A percentile compares a stretch with the other conserved stretches of the same genome.
These are phyloP conservation scores for Drosophila macrospina DNA, from an alignment of 2,888 invertebrate species.

Conservation along the genomic window DNA sequence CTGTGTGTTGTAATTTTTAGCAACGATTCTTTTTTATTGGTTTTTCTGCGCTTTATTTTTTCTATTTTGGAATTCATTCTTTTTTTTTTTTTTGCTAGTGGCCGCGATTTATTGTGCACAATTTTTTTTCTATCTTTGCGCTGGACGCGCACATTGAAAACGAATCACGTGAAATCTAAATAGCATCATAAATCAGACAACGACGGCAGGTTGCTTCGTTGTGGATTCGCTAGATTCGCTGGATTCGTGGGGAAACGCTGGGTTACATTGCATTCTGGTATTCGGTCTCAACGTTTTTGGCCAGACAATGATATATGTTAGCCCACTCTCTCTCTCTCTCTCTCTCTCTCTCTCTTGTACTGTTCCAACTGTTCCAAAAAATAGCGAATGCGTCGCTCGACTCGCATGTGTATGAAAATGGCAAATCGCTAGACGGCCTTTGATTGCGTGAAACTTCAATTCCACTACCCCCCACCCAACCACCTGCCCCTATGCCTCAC, in stretches of 20 bases:
- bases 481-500: too few relatives aligned
- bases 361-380: constrained; percentile 4
- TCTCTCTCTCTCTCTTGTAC: not conserved
- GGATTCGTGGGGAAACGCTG: constrained; percentile 38
- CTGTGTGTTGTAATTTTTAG: constrained; percentile 80
- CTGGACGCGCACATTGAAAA: constrained; percentile 79
- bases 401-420: constrained; percentile 77
- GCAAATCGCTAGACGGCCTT: constrained; percentile 80
- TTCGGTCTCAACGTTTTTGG: constrained; percentile 54
- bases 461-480: not conserved
- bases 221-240: constrained; percentile 48
- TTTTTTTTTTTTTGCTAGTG: constrained; percentile 35
- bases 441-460: constrained; percentile 65
- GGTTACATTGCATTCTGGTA: constrained; percentile 28
- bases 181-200: constrained; percentile 82
- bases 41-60: constrained; percentile 14
- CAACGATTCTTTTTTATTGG: constrained; percentile 47
- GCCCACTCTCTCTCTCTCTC: not conserved
- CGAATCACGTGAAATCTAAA: constrained; percentile 82
- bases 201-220: constrained; percentile 77
- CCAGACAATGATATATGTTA: constrained; percentile 77
- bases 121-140: constrained; percentile 73
- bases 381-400: constrained; percentile 65
- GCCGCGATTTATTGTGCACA: constrained; percentile 74
- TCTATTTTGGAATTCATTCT: constrained; percentile 12